Evolutionary conservation across 2,888 invertebrate species (phyloP).

Genomic region (Pollenia griseotomentosa): DNA sequence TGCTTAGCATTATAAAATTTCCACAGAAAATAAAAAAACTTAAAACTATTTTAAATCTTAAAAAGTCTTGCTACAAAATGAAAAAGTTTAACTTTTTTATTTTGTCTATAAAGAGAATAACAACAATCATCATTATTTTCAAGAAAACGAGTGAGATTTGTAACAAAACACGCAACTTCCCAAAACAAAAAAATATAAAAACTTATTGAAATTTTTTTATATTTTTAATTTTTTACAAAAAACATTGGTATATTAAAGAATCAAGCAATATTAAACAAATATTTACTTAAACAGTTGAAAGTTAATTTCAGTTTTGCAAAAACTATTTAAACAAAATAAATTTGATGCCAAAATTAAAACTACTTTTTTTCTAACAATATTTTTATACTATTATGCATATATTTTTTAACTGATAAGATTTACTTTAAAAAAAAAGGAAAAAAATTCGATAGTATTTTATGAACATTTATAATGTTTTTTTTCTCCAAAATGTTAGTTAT

Average conservation of each 20-base stretch:
- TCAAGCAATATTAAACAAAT: slow-evolving; percentile 58
- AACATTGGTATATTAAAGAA: slow-evolving; percentile 20
- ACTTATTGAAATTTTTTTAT: slow-evolving; percentile 32
- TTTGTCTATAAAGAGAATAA: neutral
- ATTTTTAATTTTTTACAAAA: slow-evolving; percentile 11
- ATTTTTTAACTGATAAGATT: slow-evolving; percentile 35
- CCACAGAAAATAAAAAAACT: neutral
- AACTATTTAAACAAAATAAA: slow-evolving; percentile 12
- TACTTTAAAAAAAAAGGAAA: slow-evolving; percentile 14
- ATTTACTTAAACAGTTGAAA: neutral
- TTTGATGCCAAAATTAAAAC: slow-evolving; percentile 57
- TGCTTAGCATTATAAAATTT: slow-evolving; percentile 68
- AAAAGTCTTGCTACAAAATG: slow-evolving; percentile 33
- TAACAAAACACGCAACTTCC: slow-evolving; percentile 54
- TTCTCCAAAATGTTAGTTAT: neutral
- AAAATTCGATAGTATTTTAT: slow-evolving; percentile 48
- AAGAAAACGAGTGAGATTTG: slow-evolving; percentile 63
- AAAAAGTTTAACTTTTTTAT: slow-evolving; percentile 51
- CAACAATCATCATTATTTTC: slow-evolving; percentile 44
- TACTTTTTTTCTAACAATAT: slow-evolving; percentile 23
- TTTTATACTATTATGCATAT: neutral
- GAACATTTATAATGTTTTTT: slow-evolving; percentile 3
- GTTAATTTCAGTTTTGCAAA: slow-evolving; percentile 15
- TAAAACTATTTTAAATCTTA: slow-evolving; percentile 5
- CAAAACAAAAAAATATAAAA: slow-evolving; percentile 36